Conservation (phyloP, 2,797 vertebrate species). For the Peromyscus eremicus region DNA sequence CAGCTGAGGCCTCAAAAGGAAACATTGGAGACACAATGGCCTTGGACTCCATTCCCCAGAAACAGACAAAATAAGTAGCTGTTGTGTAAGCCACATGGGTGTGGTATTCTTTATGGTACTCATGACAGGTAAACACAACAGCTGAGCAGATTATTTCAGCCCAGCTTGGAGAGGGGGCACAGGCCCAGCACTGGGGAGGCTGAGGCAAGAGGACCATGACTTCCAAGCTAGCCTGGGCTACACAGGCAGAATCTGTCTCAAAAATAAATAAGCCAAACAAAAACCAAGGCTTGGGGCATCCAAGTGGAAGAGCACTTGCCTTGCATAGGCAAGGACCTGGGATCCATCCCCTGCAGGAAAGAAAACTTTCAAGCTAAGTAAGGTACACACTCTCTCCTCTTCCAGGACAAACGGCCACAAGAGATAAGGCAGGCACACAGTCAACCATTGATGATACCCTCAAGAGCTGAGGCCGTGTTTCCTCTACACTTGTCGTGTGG, state of each 20-base stretch:
- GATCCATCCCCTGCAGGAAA: neutral
- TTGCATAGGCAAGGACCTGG: neutral
- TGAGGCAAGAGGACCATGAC: neutral
- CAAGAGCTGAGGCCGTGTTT: neutral
- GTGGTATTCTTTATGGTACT: too few relatives aligned
- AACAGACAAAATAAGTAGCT: neutral
- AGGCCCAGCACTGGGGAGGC: neutral
- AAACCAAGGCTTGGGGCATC: neutral
- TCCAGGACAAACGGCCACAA: neutral
- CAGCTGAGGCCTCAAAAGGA: neutral
- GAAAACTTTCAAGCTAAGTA: neutral
- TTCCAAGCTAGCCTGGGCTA: neutral
- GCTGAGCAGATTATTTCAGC: neutral
- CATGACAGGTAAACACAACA: neutral
- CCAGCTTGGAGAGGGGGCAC: neutral
- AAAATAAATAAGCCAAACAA: neutral
- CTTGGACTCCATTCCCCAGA: neutral
- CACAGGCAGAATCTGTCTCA: neutral
- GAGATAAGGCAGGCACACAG: neutral
- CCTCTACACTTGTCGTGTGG: neutral
- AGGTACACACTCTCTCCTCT: neutral
- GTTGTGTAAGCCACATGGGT: neutral
- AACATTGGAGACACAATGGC: neutral
- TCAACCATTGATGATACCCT: too few relatives aligned
- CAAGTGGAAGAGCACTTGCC: neutral